Evolutionary conservation across 2,113 vertebrate species (phyloP), one percentile per base, ranked within the genome.

Genomic region (Tor tambroides): DNA sequence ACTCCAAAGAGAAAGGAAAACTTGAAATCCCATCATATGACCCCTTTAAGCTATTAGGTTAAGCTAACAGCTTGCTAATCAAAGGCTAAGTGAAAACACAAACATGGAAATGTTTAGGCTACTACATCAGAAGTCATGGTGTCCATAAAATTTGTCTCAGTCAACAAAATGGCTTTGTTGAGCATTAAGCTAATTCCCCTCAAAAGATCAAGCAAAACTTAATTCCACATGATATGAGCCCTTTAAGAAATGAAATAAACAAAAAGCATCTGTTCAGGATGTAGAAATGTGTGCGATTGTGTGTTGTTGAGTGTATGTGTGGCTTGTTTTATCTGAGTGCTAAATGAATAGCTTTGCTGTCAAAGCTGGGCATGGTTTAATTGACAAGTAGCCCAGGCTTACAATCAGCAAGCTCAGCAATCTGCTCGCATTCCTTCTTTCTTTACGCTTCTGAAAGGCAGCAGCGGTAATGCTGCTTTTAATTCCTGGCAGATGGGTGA

Each of bases 401-500:
- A 65, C 35, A 65, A 26, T 63, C 14, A 26, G 59, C 80, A 69
- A 49, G 38, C 61, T 71, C 63, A 71, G 82, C 65, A 74, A 84
- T 83, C 43, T 51, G 11, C 35, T 28, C 4, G 11, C 38, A 46
- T 30, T 43, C 9, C 28, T 41, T 30, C 14, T 23, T 28, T 54
- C 10, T 80, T 59, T 80, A 41, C 9, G 9, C 19, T 56, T 82
- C n/a, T 81, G 23, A 28, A 65, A 79, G 54, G 49, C 30, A 41
- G 21, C 23, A 65, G 80, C 72, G 67, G 46, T 35, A 43, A 32
- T 74, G 9, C 30, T 54, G 30, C 23, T 75, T 56, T 65, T 61
- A 28, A 15, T 65, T 87, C 61, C 72, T 89, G 78, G 43, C 88
- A 85, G 26, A 87, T 49, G 32, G 43, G 61, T 82, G 79, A 87